Percentiles rank a stretch among this genome's conserved stretches.
These are phyloP conservation scores for Euglossa dilemma DNA, from an alignment of 1,140 invertebrate species.

Conservation along the genomic window DNA sequence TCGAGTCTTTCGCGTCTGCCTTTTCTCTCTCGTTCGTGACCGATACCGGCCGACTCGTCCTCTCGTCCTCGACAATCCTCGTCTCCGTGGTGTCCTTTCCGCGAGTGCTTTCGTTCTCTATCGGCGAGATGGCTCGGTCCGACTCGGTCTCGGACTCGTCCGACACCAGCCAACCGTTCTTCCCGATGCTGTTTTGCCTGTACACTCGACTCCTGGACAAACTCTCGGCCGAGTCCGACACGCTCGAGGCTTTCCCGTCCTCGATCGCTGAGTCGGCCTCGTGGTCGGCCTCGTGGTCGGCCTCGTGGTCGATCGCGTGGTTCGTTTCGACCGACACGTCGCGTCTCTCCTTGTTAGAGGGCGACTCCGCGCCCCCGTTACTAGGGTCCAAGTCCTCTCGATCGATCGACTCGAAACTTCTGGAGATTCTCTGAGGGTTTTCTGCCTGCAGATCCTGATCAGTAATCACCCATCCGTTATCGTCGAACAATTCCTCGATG, in stretches of 20 bases:
- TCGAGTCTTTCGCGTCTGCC: no score
- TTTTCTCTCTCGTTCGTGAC: background rate
- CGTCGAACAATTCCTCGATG: slow-evolving; percentile 76
- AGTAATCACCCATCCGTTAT: slow-evolving; percentile 78
- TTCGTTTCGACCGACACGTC: background rate
- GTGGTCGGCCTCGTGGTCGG: background rate
- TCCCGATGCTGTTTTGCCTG: slow-evolving; percentile 68
- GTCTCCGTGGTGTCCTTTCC: background rate
- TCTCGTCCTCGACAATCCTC: no score
- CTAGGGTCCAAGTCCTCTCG: background rate
- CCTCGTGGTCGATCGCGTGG: background rate
- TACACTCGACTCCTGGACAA: slow-evolving; percentile 45
- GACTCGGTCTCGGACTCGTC: slow-evolving; percentile 74
- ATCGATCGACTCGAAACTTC: slow-evolving; percentile 17
- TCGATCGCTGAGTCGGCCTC: background rate
- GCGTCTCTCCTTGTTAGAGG: background rate
- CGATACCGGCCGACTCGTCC: background rate
- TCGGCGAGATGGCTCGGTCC: slow-evolving; percentile 57
- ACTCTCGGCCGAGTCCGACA: background rate
- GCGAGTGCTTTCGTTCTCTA: background rate
- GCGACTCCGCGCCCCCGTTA: slow-evolving; percentile 3
- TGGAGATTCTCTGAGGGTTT: background rate
- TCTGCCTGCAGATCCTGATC: slow-evolving; percentile 62
- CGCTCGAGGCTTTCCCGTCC: slow-evolving; percentile 5
- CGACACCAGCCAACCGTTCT: slow-evolving; percentile 75